These are phyloP conservation scores for Nemoura dubitans DNA, from an alignment of 2,888 invertebrate species.

Conservation along the genomic window DNA sequence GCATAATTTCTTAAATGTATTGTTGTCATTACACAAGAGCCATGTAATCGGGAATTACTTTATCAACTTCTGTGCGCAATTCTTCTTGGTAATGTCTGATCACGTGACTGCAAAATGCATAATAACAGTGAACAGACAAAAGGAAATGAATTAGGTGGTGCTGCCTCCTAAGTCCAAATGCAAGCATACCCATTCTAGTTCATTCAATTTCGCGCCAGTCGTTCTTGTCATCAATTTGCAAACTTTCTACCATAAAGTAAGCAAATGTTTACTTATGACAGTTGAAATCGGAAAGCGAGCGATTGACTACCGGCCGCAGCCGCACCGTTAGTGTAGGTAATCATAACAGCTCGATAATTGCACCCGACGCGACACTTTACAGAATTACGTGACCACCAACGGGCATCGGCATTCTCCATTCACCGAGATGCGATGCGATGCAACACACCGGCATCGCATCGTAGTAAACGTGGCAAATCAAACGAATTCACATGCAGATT, in stretches of 20 bases:
- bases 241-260: background rate
- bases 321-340: background rate
- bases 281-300: background rate
- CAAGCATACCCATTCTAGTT: background rate
- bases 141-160: background rate
- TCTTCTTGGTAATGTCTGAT: background rate
- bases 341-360: background rate
- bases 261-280: background rate
- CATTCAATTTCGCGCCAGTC: background rate
- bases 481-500: background rate
- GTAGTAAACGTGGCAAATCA: slow-evolving; percentile 4
- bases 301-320: background rate
- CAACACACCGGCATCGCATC: background rate
- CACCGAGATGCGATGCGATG: background rate
- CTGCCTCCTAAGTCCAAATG: background rate
- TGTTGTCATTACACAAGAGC: background rate
- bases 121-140: background rate
- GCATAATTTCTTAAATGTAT: background rate
- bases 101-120: background rate
- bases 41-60: background rate
- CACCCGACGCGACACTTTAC: background rate
- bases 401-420: background rate
- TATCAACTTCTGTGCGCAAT: background rate
- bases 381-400: background rate
- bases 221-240: background rate